Conservation (phyloP, 2,113 vertebrate species). For the Nipponia nippon region DNA sequence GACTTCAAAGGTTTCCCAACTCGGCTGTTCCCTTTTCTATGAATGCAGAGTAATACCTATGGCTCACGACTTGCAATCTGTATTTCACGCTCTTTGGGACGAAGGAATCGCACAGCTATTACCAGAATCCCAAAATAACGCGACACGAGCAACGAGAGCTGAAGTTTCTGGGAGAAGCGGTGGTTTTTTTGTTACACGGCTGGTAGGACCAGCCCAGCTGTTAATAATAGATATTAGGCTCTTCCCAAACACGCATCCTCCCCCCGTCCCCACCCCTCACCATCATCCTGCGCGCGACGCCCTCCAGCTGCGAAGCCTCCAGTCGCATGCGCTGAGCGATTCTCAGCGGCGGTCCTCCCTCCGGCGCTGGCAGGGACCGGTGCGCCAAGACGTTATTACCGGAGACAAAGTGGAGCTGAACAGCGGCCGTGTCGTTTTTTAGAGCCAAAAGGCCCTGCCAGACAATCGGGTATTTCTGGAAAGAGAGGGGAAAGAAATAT, state of each 20-base stretch:
- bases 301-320: constrained; percentile 92
- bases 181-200: fast-evolving
- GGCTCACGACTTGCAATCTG: fast-evolving
- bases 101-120: fast-evolving
- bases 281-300: constrained; percentile 93
- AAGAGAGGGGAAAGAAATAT: neutral
- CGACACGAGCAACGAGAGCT: fast-evolving
- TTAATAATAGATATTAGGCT: fast-evolving
- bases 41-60: fast-evolving
- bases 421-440: constrained; percentile 95
- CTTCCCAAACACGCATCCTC: fast-evolving
- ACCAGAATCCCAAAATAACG: fast-evolving
- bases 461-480: constrained; percentile 96
- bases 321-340: constrained; percentile 98
- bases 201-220: fast-evolving
- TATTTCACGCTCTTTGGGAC: fast-evolving
- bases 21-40: fast-evolving
- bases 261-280: constrained; percentile 27
- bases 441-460: constrained; percentile 97
- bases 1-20: neutral
- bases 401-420: constrained; percentile 96
- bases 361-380: constrained; percentile 89
- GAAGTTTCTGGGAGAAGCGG: fast-evolving
- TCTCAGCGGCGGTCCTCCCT: constrained; percentile 89
- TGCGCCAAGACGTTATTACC: constrained; percentile 94